Base-by-base conservation (phyloP, 2,888 invertebrate genomes). In the Tetragnatha montana region DNA sequence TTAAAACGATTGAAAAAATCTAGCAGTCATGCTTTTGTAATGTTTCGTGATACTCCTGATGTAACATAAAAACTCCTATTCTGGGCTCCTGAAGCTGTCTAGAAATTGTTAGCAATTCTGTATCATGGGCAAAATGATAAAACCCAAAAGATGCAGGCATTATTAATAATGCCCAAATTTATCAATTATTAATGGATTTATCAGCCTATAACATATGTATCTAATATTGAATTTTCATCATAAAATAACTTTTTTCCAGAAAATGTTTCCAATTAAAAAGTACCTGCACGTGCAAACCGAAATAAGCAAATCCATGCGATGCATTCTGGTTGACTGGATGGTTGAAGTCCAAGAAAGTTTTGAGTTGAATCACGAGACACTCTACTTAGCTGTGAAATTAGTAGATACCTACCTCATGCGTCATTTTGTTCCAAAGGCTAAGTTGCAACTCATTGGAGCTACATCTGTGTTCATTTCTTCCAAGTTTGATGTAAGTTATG, bases 321-420 rank as follows among this genome's bases (percentile, higher is more conserved):
- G 98, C 0, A 95, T 99, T 35, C 95, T 99, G 3, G 96, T 99
- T 0, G 99, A 99, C 94, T 99, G 99, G 99, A 97, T 99, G 97
- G 99, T 99, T 74, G 99, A 99, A 93, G 97, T 99, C 12, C 98
- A 99, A 94, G 98, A 98, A 94, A 97, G 96, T 91, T 99, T 99
- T 93, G 99, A 99, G 94, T 95, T 99, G 68, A 99, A 99, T 94
- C 99, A 99, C 93, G 99, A 99, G 94, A 99, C 99, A 0, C 94
- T 99, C 8, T 99, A 99, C 94, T 95, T 99, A 93, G 98, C 97
- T 47, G 98, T 99, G 17, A 99, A 99, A 94, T 94, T 99, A 92
- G 97, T 99, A 6, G 99, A 99, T 94, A 94, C 97, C 91, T 99
- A 96, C 94, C 95, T 99, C 83, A 95, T 95, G 91, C 95, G 95